Conservation (phyloP, 2,113 vertebrate species). For the Pardalotus punctatus region DNA sequence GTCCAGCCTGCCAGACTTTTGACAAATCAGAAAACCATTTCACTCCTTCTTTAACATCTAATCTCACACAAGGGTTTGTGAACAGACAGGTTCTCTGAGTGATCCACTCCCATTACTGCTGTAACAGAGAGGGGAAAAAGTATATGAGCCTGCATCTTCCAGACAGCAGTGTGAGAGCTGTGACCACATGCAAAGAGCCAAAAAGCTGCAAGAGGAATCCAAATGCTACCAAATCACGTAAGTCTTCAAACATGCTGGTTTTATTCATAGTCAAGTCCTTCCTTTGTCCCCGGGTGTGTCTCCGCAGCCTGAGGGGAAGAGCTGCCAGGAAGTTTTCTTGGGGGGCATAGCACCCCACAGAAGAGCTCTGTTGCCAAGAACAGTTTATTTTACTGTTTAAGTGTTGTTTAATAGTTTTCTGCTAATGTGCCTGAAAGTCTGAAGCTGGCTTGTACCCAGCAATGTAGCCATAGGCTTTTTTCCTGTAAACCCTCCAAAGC, state of each 20-base stretch:
- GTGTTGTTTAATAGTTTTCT: background rate
- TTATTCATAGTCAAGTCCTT: background rate
- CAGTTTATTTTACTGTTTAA: background rate
- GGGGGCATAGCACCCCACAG: background rate
- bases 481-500: background rate
- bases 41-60: background rate
- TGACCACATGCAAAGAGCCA: background rate
- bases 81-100: background rate
- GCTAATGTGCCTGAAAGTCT: background rate
- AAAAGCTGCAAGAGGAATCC: background rate
- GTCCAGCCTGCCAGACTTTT: background rate
- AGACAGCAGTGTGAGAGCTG: background rate
- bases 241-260: background rate
- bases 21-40: slow-evolving; percentile 11
- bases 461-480: background rate
- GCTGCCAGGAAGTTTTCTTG: background rate
- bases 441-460: background rate
- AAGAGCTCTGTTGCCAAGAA: background rate
- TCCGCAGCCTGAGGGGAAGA: background rate
- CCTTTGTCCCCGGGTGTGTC: fast-evolving
- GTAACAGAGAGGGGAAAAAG: background rate
- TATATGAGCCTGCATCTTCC: background rate
- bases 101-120: background rate
- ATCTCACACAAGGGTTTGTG: background rate
- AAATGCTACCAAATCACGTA: background rate